Base-by-base conservation (phyloP, 2,888 invertebrate genomes). In the Meteorus colon region DNA sequence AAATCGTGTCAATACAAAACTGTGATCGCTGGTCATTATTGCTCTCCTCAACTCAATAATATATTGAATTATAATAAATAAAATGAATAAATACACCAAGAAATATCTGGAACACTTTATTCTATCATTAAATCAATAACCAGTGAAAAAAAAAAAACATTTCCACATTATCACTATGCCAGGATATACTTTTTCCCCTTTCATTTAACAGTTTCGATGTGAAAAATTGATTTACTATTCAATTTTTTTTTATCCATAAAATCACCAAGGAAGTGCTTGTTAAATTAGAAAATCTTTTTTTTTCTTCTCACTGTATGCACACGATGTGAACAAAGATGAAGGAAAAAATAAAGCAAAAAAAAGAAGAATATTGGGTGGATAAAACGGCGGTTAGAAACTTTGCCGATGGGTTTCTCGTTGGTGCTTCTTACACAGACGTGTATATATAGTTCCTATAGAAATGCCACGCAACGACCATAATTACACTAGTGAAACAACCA, bases 321-420 rank as follows among this genome's bases (percentile, higher is more conserved):
- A 37, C 19, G 19, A 37, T n/a, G 34, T 65, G 10, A 37, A 37
- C 19, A n/a, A 34, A 31, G 63, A 63, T 34, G 34, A 63, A n/a
- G 34, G 10, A 37, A 8, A 34, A 34, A 34, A 34, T 0, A 4
- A 6, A 34, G 2, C 0, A 34, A 24, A 48, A 48, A n/a, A n/a
- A 48, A 19, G 19, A 55, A 19, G 19, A 37, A 16, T 34, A 65
- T 65, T 65, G 65, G 19, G 34, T 63, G 63, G 63, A 29, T 63
- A n/a, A 63, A 63, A 63, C 29, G 27, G 65, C 34, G 27, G 65
- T 65, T 37, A 65, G 34, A 65, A 65, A 65, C 19, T 65, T 65
- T 37, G 8, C 8, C 34, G 37, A 65, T 37, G 37, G 65, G 34
- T 65, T 65, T 65, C 34, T 37, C 37, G n/a, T 16, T 10, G 34